Evolutionary conservation across 2,113 vertebrate genomes (phyloP), one percentile per base, ranked within the genome.

Genomic region (Ciconia maguari): DNA sequence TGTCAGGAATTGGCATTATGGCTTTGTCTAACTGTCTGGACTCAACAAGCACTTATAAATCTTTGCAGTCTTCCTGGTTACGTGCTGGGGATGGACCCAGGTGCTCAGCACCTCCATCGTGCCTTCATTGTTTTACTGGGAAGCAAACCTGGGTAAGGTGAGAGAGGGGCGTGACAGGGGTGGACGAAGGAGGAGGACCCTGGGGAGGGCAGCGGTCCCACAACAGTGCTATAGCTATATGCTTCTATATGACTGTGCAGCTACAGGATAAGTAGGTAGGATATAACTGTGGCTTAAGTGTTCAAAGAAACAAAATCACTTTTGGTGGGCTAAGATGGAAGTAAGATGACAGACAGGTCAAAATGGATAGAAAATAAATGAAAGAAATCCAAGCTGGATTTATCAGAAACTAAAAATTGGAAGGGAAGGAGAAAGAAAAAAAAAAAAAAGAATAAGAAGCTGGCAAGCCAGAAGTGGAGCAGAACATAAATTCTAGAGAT

Each of bases 51-150:
- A 52, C 10, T 83, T 49, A 34, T 3, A 51, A 83, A 48, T 27
- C 32, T 48, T 85, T 49, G 34, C 25, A 29, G 13, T 24, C 51
- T 58, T 44, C 36, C 69, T 74, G 38, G 46, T 51, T 58, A 30
- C 0, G 0, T 14, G 27, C 27, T 44, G 36, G 27, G 18, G 12
- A 26, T 57, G 72, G 8, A 80, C 16, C 2, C 0, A 1, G 11
- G 17, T 24, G 7, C 36, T 69, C 72, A 29, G 15, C 25, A 42
- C 3, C 32, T n/a, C 22, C 10, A 7, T 16, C 0, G 0, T 5
- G 1, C 16, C 55, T 78, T 34, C 8, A 2, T 21, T 79, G 25
- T 44, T 78, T 30, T 46, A 13, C 21, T 54, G 52, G 57, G 49
- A 86, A 84, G 20, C 15, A 79, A 79, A 79, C 3, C 11, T 38